Conservation (phyloP, 2,888 invertebrate genomes). For the Acanthoscelides obtectus region DNA sequence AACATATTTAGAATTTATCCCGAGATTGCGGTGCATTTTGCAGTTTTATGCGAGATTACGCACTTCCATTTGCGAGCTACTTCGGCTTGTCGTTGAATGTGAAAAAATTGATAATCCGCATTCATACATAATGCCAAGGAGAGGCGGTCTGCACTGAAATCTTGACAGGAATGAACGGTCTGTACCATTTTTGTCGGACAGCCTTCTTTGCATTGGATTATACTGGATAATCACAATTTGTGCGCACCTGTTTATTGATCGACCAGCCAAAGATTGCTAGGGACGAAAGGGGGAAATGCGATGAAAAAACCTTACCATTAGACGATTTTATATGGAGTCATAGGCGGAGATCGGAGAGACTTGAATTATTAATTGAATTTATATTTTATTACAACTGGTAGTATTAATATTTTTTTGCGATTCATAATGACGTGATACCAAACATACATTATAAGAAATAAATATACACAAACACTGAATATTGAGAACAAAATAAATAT, state of each 20-base stretch:
- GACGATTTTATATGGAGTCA: too few species aligned
- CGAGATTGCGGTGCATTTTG: not conserved
- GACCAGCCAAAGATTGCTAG: too few species aligned
- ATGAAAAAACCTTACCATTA: too few species aligned
- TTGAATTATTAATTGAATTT: too few species aligned
- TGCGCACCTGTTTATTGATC: not conserved
- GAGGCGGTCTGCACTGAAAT: not conserved
- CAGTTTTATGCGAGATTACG: not conserved
- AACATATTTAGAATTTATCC: not conserved
- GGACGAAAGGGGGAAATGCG: too few species aligned
- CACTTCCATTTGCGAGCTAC: not conserved
- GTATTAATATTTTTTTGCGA: too few species aligned
- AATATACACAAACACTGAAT: too few species aligned
- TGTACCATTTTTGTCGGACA: not conserved
- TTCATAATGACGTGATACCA: too few species aligned
- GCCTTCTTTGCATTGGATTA: not conserved
- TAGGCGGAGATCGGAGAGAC: too few species aligned
- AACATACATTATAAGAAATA: too few species aligned
- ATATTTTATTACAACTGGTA: too few species aligned
- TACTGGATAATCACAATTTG: not conserved
- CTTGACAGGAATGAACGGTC: not conserved
- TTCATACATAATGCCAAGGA: not conserved
- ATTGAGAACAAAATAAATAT: too few species aligned
- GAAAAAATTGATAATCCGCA: not conserved
- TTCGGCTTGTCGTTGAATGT: not conserved